phyloP scores from a whole-genome alignment of 1,140 invertebrate species.

The Physella acuta region DNA sequence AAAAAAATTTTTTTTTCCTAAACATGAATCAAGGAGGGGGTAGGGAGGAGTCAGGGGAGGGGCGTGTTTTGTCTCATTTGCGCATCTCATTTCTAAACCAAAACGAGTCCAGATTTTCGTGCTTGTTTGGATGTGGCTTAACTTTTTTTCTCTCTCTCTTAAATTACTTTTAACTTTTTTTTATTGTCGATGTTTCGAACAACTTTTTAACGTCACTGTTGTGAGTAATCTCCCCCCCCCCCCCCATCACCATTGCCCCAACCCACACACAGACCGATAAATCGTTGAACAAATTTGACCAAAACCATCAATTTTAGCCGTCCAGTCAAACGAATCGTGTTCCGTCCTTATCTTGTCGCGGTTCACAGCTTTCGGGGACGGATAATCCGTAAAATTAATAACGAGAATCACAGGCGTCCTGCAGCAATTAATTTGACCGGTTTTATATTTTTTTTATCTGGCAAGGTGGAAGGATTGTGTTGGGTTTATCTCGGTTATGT shows the following conservation, averaged over 20 bases:
- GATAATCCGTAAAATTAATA: conserved; percentile 16
- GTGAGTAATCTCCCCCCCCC: neutral
- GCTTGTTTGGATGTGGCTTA: conserved; percentile 2
- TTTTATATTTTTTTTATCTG: no score
- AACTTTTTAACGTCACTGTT: neutral
- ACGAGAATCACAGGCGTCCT: neutral
- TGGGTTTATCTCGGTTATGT: conserved; percentile 1
- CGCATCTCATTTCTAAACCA: conserved; percentile 1
- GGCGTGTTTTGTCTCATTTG: conserved; percentile 19
- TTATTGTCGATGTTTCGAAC: neutral
- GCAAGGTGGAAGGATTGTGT: no score
- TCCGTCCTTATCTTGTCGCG: neutral
- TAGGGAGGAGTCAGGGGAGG: neutral
- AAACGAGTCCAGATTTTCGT: neutral
- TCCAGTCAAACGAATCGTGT: no score
- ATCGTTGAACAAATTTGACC: neutral
- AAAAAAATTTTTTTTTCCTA: neutral
- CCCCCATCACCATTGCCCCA: neutral
- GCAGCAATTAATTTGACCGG: neutral
- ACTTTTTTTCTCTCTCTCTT: neutral
- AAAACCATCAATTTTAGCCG: no score
- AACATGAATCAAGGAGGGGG: neutral
- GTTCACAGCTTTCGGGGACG: neutral
- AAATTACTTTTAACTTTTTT: neutral
- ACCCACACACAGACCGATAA: neutral